Evolutionary conservation across 2,797 vertebrate genomes (phyloP).

Genomic region (Coregonus sp.): DNA sequence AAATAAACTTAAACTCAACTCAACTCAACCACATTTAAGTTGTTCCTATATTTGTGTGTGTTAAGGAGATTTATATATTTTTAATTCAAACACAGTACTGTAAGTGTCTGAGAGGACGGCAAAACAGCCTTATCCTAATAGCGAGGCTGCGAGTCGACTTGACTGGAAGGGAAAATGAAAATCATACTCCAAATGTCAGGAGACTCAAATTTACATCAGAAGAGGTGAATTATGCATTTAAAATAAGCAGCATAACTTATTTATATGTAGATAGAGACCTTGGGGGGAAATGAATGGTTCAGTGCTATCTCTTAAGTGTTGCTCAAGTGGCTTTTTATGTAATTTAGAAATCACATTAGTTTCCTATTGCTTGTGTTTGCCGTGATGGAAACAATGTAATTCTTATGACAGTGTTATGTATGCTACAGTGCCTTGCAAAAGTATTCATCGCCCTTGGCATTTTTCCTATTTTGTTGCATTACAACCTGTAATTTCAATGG

Average conservation of each 20-base stretch:
- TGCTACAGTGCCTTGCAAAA: no score
- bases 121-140: not conserved
- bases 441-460: no score
- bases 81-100: not conserved
- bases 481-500: no score
- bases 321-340: slow-evolving; percentile 8
- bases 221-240: slow-evolving; percentile 26
- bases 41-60: not conserved
- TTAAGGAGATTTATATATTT: not conserved
- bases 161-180: not conserved
- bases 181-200: slow-evolving; percentile 1
- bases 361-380: not conserved
- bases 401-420: no score
- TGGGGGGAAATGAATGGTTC: not conserved
- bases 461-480: no score
- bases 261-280: slow-evolving; percentile 2
- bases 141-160: not conserved
- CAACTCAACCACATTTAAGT: not conserved
- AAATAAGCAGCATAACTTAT: slow-evolving; percentile 27
- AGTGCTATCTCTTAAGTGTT: not conserved
- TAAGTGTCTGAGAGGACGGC: not conserved
- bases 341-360: not conserved
- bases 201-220: slow-evolving; percentile 12
- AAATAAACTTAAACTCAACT: no score
- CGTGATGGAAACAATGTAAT: no score